phyloP scores from a whole-genome alignment of 92 coral and sea anemone genomes.

The Palythoa grandiflora region DNA sequence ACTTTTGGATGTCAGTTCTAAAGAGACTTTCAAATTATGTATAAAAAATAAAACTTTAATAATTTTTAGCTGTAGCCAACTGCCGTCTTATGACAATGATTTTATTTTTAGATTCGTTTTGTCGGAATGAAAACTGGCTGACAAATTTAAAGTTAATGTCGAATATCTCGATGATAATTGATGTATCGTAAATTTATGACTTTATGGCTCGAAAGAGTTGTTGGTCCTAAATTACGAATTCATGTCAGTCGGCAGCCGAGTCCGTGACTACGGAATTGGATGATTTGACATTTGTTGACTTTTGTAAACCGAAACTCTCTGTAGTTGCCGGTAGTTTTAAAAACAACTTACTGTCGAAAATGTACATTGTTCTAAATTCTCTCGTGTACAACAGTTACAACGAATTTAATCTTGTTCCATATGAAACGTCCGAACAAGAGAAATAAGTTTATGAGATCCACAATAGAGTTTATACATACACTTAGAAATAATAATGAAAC shows the following conservation, averaged over 20 bases:
- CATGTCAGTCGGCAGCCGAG: slow-evolving; percentile 17
- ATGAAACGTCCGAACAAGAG: not conserved
- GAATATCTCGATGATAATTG: not conserved
- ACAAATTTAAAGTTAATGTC: slow-evolving; percentile 21
- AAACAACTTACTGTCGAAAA: not conserved
- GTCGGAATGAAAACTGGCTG: not conserved
- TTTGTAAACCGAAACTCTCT: slow-evolving; percentile 32
- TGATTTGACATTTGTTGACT: slow-evolving; percentile 49
- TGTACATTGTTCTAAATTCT: slow-evolving; percentile 5
- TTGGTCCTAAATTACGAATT: slow-evolving; percentile 18
- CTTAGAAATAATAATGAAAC: not conserved
- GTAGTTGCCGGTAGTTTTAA: not conserved
- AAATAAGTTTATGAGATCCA: not conserved
- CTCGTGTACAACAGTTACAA: not conserved
- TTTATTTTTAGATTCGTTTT: not conserved
- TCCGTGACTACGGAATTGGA: slow-evolving; percentile 42
- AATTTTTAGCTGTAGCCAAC: not conserved
- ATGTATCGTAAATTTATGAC: not conserved
- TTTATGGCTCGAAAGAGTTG: not conserved
- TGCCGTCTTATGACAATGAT: not conserved
- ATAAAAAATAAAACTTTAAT: not conserved
- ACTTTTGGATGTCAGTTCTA: slow-evolving; percentile 9
- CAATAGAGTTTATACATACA: slow-evolving; percentile 1
- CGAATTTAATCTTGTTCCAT: not conserved
- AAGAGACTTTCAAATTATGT: slow-evolving; percentile 15